Evolutionary conservation across 2,113 vertebrate species (phyloP).

Genomic region (Typhlomys cinereus): DNA sequence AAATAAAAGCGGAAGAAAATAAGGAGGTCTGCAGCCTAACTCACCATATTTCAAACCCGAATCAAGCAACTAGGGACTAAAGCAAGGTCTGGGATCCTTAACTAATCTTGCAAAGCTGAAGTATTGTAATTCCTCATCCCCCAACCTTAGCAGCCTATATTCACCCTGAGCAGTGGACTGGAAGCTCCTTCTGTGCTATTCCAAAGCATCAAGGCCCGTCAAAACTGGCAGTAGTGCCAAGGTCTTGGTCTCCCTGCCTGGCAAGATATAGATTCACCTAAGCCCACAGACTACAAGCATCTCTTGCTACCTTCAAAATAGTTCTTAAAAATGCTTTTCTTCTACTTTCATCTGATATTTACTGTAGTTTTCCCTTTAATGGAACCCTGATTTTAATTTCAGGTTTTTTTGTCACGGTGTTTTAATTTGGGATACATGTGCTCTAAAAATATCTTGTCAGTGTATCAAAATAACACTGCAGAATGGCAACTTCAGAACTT

Average conservation of each 20-base stretch:
- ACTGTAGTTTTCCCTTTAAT: constrained; percentile 48
- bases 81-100: not conserved
- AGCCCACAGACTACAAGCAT: not conserved
- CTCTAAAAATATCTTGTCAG: constrained; percentile 68
- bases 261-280: not conserved
- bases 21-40: not conserved
- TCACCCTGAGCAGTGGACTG: not conserved
- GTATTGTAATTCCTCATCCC: too few relatives aligned
- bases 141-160: not conserved
- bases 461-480: constrained; percentile 58
- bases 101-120: not conserved
- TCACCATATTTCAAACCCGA: not conserved
- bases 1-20: not conserved
- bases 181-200: not conserved
- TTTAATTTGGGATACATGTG: constrained; percentile 53
- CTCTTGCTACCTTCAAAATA: constrained; percentile 27
- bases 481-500: constrained; percentile 46
- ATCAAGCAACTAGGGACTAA: not conserved
- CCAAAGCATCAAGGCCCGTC: not conserved
- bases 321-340: not conserved
- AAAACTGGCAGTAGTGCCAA: not conserved
- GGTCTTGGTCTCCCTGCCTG: rapidly evolving
- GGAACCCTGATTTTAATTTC: constrained; percentile 54
- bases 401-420: constrained; percentile 31
- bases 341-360: not conserved